Conservation (phyloP, 2,113 vertebrate species). For the Nibea albiflora region DNA sequence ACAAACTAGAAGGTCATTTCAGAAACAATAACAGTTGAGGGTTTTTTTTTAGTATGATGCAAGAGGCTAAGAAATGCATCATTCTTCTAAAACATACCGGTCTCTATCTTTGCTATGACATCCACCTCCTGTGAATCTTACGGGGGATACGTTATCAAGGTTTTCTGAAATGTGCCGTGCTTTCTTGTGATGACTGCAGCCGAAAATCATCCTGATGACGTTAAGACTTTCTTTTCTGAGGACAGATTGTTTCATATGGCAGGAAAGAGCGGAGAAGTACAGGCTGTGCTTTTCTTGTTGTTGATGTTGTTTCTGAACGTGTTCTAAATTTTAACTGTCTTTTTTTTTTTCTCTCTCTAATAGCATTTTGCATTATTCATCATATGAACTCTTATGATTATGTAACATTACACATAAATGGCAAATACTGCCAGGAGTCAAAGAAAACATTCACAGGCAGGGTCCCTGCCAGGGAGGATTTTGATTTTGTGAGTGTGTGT, state of each 20-base stretch:
- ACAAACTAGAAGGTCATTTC: slow-evolving; percentile 23
- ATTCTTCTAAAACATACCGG: slow-evolving; percentile 1
- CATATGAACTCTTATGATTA: slow-evolving; percentile 17
- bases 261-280: slow-evolving; percentile 3
- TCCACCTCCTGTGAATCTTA: background rate
- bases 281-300: slow-evolving; percentile 4
- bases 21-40: background rate
- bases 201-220: slow-evolving; percentile 12
- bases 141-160: background rate
- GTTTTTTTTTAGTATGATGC: slow-evolving; percentile 2
- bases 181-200: slow-evolving; percentile 8
- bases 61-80: slow-evolving; percentile 13
- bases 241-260: slow-evolving; percentile 17
- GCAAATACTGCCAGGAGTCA: background rate
- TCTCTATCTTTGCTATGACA: background rate
- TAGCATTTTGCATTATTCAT: background rate
- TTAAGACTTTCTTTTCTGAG: slow-evolving; percentile 18
- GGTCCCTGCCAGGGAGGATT: slow-evolving; percentile 1
- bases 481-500: background rate
- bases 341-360: background rate
- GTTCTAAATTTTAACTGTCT: slow-evolving; percentile 1
- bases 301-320: slow-evolving; percentile 6
- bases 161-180: background rate
- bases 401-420: background rate
- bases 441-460: slow-evolving; percentile 8